A percentile compares a stretch with the other conserved stretches of the same genome.
These are phyloP conservation scores for Platalea minor DNA, from an alignment of 2,797 vertebrate species.

Conservation along the genomic window DNA sequence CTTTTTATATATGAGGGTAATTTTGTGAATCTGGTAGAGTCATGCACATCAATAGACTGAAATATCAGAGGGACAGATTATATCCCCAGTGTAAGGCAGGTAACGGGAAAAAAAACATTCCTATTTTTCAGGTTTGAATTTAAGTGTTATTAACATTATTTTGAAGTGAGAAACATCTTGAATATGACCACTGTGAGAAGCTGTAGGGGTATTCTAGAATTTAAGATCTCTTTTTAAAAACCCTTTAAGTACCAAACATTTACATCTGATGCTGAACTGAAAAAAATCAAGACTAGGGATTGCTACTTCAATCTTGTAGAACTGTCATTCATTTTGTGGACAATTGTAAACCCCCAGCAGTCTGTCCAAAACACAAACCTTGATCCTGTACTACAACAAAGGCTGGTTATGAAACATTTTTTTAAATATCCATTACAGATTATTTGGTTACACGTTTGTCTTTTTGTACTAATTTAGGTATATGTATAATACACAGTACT, in stretches of 20 bases:
- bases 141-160: not conserved
- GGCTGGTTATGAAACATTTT: not conserved
- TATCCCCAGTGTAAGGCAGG: too few relatives aligned
- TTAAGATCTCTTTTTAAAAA: not conserved
- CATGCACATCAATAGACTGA: not conserved
- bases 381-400: not conserved
- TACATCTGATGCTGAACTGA: not conserved
- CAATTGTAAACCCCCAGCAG: not conserved
- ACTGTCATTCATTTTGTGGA: not conserved
- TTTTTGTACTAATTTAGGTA: not conserved
- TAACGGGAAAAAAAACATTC: accelerated
- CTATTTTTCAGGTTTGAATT: not conserved
- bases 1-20: not conserved
- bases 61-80: not conserved
- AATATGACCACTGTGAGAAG: not conserved
- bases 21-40: not conserved
- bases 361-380: not conserved
- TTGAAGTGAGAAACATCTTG: not conserved
- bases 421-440: not conserved
- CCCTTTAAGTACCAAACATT: not conserved
- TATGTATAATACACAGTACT: not conserved
- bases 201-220: not conserved
- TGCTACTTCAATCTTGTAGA: not conserved
- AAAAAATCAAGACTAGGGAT: not conserved
- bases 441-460: not conserved